phyloP scores from a whole-genome alignment of 2,888 invertebrate genomes.

The Oxytorus armatus region DNA sequence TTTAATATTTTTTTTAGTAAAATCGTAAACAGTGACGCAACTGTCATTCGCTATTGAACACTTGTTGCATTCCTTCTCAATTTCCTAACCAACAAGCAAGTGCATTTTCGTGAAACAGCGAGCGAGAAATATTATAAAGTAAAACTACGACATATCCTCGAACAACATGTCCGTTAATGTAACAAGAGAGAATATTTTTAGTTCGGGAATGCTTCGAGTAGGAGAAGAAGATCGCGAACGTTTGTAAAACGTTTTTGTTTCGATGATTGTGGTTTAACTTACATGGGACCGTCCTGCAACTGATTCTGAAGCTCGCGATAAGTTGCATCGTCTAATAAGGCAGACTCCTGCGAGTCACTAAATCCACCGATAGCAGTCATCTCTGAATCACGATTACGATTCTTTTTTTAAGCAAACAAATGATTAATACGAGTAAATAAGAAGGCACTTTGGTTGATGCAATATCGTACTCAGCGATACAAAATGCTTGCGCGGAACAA shows the following conservation, averaged over 20 bases:
- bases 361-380: constrained; percentile 69
- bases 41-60: constrained; percentile 18
- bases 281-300: constrained; percentile 40
- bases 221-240: neutral
- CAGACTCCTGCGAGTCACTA: constrained; percentile 73
- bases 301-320: constrained; percentile 58
- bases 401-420: neutral
- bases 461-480: neutral
- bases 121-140: neutral
- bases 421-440: neutral
- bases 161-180: too few relatives aligned
- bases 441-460: neutral
- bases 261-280: constrained; percentile 2
- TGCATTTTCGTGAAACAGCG: neutral
- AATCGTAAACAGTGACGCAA: constrained; percentile 23
- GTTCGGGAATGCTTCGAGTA: too few relatives aligned
- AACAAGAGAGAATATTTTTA: too few relatives aligned
- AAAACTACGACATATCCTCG: too few relatives aligned
- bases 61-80: constrained; percentile 32
- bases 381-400: constrained; percentile 22
- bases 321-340: constrained; percentile 68
- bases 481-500: too few relatives aligned
- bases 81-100: neutral
- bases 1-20: neutral
- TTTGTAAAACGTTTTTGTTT: constrained; percentile 5